Evolutionary conservation across 92 coral and sea anemone genomes (phyloP), one percentile per base, ranked within the genome.

Genomic region (Epizoanthus fatuus): DNA sequence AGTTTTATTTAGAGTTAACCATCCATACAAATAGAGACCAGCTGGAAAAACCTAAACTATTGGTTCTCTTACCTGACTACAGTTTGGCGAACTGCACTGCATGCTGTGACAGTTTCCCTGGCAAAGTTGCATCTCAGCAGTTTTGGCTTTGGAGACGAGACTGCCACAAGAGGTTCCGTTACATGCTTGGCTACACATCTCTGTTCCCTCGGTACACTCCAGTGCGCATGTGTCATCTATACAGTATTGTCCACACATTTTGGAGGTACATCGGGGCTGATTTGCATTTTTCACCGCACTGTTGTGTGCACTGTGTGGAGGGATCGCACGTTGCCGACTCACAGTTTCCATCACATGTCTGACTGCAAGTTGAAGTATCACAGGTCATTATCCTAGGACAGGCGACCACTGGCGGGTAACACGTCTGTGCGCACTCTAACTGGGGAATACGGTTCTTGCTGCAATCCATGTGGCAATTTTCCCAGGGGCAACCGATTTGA

Each of bases 31-130:
- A 29, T 29, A 29, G 35, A 29, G 35, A 29, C 1, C 35, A 29
- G 35, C 1, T 29, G 35, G 35, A 29, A 29, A 29, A 29, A 29
- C 35, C 0, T 1, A 29, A 29, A 29, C 35, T 29, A 29, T 29
- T 29, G 35, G 35, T 29, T 29, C 35, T 29, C 35, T 29, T 62
- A 62, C 66, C 67, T 62, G 67, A 62, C 5, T 62, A 12, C 88
- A 85, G 32, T 47, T 74, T 16, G 72, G 37, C 0, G 88, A 63
- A 38, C 74, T 62, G 15, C 88, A 85, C 38, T 59, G 25, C 88
- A 85, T 85, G 66, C 47, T 85, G 20, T 63, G 14, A 20, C 88
- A 85, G 59, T 75, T 63, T 2, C 88, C 83, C 6, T 63, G 74
- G 25, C 88, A 85, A 56, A 62, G 60, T 35, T 85, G 88, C 19